Conservation (phyloP, 1,140 invertebrate species). For the Lepidurus packardi region DNA sequence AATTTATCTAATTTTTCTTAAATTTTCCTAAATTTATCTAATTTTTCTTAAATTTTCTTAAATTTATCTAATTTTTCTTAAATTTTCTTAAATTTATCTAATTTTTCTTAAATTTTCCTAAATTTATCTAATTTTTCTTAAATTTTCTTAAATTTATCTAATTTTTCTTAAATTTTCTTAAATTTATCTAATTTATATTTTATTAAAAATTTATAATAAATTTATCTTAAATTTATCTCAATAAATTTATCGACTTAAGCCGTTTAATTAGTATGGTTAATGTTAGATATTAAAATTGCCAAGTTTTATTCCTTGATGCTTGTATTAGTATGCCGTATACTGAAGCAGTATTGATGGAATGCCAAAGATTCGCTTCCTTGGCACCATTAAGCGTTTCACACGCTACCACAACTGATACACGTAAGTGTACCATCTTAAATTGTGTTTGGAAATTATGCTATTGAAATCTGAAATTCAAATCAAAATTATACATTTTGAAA, state of each 20-base stretch:
- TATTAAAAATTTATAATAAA: too few relatives aligned
- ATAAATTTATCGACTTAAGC: too few relatives aligned
- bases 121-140: not conserved
- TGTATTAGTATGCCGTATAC: slow-evolving; percentile 35
- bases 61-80: not conserved
- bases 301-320: not conserved
- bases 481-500: too few relatives aligned
- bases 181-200: not conserved
- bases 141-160: not conserved
- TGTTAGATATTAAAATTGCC: not conserved
- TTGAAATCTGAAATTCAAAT: too few relatives aligned
- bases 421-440: not conserved
- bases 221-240: not conserved
- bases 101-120: not conserved
- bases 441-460: too few relatives aligned
- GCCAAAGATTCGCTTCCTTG: slow-evolving; percentile 37
- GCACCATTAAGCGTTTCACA: slow-evolving; percentile 38
- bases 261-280: not conserved
- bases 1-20: not conserved
- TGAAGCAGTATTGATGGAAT: slow-evolving; percentile 38
- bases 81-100: not conserved
- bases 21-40: not conserved
- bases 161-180: not conserved
- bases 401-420: slow-evolving; percentile 37
- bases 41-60: not conserved